Base-by-base conservation (phyloP, 2,113 vertebrate species). In the Verasper variegatus region DNA sequence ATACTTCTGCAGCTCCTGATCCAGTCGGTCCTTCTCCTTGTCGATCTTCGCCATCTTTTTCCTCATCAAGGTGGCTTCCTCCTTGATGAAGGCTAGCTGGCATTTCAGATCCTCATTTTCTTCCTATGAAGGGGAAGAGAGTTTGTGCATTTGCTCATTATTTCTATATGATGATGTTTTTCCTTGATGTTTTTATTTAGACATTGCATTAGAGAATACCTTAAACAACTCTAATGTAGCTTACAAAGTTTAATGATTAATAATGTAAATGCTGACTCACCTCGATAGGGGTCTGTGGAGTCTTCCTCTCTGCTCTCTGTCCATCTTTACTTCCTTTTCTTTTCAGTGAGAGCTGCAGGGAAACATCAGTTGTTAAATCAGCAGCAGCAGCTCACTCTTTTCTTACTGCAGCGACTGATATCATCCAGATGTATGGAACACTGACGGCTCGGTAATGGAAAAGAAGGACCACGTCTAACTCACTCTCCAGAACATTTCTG, bases 21-120 rank as follows among this genome's bases (percentile, higher is more conserved):
- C 98, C 49, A 98, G 95, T n/a, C 97, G 93, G 91, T 99, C 98
- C 83, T 99, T 99, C 78, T 99, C 97, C 80, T 99, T 99, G 82
- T 99, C 98, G 0, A 98, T 98, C 91, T 98, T 99, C 61, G 98
- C 98, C 97, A 99, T 97, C 90, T 99, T 99, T 88, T 99, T 99
- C 77, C 98, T 96, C 98, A 99, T 99, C 88, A 99, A 78, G 60
- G 95, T 91, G 31, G 97, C 97, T 85, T 99, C 98, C 86, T 99
- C 98, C 90, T 98, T 99, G 84, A 97, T 96, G 78, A 99, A 98
- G 77, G 98, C 96, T 45, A 99, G 87, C 91, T 99, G 98, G 81
- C 98, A 99, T 89, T 98, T 99, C 76, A 99, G 89, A 80, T 99
- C 98, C 60, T 98, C 97, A 35, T 94, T 98, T 87, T 99, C 97